Evolutionary conservation across 2,797 vertebrate genomes (phyloP), one percentile per base, ranked within the genome.

Genomic region (Tiaroga cobitis): DNA sequence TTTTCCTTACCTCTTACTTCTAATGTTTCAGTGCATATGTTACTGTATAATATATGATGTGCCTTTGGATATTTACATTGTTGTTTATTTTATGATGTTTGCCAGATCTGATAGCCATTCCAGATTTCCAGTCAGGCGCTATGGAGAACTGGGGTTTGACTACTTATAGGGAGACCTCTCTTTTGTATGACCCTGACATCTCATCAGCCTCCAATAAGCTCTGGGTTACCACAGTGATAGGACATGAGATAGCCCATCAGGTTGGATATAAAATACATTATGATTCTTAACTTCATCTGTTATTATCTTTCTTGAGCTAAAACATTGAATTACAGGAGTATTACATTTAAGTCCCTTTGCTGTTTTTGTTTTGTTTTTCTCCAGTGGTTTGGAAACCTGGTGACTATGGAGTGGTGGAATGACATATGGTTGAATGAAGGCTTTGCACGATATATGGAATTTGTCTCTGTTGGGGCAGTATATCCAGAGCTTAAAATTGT

Each of bases 81-180:
- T 89, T 81, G 86, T 51, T 89, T 89, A 49, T 84, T 84, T 84
- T 24, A 79, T 79, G 75, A 78, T 70, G 26, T 79, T 26, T 37
- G 6, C 26, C 75, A 97, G 96, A 96, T 92, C 91, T 97, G 59
- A 91, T 96, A 88, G 96, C 95, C 10, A 96, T 96, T 85, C 95
- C 96, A 76, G 96, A 96, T 83, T 96, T 97, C 84, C 85, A 92
- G 91, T 81, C 90, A 0, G 96, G 96, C 67, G 96, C 95, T 0
- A 97, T 96, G 96, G 95, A 97, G 90, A 97, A 96, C 91, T 96
- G 96, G 96, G 96, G 95, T 85, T 93, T 97, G 89, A 95, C 94
- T 85, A 96, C 95, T 26, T 96, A 95, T 86, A 93, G 93, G 88
- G 96, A 97, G 89, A 96, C 93, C 0, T 95, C 95, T 81, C 93